A percentile compares a stretch with the other conserved stretches of the same genome.
Conservation (phyloP, 2,888 invertebrate genomes). For the Callyntrura guangdongensis region DNA sequence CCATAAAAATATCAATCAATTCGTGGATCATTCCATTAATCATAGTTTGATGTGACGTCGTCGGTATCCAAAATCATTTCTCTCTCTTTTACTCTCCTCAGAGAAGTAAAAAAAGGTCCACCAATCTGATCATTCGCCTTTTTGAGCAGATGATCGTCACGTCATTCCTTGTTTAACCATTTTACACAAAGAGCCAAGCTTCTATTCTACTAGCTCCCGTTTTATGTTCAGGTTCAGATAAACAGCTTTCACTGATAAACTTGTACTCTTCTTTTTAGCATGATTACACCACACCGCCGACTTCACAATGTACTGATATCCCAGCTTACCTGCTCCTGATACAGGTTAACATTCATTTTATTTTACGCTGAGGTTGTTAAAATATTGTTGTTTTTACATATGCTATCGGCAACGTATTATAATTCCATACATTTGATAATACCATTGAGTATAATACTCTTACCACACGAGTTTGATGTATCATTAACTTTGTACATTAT, state of each 20-base stretch:
- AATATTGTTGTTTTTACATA: not conserved
- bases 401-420: no score
- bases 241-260: not conserved
- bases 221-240: not conserved
- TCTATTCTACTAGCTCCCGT: not conserved
- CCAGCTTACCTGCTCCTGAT: constrained; percentile 1
- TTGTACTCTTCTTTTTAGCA: not conserved
- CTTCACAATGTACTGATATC: constrained; percentile 20
- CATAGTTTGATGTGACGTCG: constrained; percentile 72
- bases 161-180: not conserved
- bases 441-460: no score
- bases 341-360: no score
- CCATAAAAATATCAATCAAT: constrained; percentile 67
- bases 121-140: constrained; percentile 45
- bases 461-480: no score
- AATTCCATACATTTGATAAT: no score
- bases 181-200: not conserved
- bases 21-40: constrained; percentile 63
- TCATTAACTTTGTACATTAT: no score
- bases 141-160: constrained; percentile 1
- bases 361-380: not conserved
- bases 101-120: constrained; percentile 64
- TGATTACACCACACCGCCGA: not conserved
- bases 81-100: not conserved
- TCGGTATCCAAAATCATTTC: constrained; percentile 55